Base-by-base conservation (phyloP, 2,888 invertebrate genomes). In the Andrena minutula region DNA sequence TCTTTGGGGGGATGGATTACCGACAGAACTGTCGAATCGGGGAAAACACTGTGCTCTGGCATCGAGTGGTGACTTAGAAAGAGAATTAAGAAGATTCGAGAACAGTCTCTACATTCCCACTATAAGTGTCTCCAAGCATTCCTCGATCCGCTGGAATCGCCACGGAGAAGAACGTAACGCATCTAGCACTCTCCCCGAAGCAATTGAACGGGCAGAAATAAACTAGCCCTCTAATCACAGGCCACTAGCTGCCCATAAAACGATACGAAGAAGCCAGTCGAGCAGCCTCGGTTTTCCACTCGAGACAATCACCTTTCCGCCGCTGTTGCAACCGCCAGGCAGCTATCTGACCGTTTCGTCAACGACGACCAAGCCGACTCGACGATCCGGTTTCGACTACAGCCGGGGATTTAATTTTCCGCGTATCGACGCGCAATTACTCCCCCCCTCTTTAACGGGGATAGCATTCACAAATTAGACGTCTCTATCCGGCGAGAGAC, bases 381-480 rank as follows among this genome's bases (percentile, higher is more conserved):
- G 41, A 26, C 35, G 69, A 70, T 60, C 70, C 70, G 69, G 69
- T 69, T 69, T 58, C 53, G 53, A 23, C 51, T 4, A 4, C n/a
- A 35, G 32, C 56, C 64, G 12, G 28, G 58, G 30, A 66, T 47
- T 74, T 74, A 56, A 74, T 74, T 74, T 74, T 35, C 73, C 23
- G 73, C 56, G 41, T 73, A 73, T 73, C 73, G 65, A 56, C 28
- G 56, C 35, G 53, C 30, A 35, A 73, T 73, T 73, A 41, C 65
- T 41, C 32, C 58, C 20, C 30, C n/a, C 41, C 41, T 20, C 35
- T n/a, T n/a, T 23, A 23, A 41, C 32, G 16, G 28, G 6, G 63
- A 61, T 72, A 41, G 69, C 73, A 16, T 79, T 75, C 82, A 75
- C 82, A 82, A 82, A 80, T 82, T 80, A 82, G 76, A 82, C 69